Conservation (phyloP, 1,140 invertebrate genomes). For the Coenobita brevimanus region DNA sequence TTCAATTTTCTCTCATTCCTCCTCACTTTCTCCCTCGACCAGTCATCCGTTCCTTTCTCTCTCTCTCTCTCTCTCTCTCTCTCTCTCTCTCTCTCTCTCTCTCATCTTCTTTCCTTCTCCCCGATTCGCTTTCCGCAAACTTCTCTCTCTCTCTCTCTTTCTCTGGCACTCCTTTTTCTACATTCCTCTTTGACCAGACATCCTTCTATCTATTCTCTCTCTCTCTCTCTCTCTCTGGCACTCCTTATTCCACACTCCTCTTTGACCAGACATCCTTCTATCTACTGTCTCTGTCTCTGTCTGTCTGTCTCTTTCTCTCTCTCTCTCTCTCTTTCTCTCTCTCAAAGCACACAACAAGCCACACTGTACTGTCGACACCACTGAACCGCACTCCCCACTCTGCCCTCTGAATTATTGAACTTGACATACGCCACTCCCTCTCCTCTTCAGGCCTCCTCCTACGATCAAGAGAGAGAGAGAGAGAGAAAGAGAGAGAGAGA, state of each 20-base stretch:
- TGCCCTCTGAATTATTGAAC: too few species aligned
- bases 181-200: neutral
- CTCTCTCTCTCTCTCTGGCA: neutral
- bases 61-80: neutral
- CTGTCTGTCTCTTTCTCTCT: too few species aligned
- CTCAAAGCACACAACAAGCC: neutral
- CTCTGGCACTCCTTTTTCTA: neutral
- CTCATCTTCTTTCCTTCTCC: neutral
- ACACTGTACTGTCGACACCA: too few species aligned
- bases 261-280: neutral
- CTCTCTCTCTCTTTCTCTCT: neutral
- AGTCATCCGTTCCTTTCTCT: too few species aligned
- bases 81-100: neutral
- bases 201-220: neutral
- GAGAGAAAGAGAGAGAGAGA: constrained; percentile 37
- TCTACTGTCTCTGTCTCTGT: constrained; percentile 10
- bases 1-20: too few species aligned
- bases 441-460: too few species aligned
- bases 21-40: too few species aligned
- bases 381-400: too few species aligned
- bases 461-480: constrained; percentile 1
- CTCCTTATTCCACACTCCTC: neutral
- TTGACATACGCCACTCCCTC: too few species aligned
- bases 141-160: too few species aligned
- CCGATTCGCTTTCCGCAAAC: too few species aligned